These are phyloP conservation scores for Mesoclemmys tuberculata DNA, from an alignment of 2,113 vertebrate genomes.

Conservation along the genomic window DNA sequence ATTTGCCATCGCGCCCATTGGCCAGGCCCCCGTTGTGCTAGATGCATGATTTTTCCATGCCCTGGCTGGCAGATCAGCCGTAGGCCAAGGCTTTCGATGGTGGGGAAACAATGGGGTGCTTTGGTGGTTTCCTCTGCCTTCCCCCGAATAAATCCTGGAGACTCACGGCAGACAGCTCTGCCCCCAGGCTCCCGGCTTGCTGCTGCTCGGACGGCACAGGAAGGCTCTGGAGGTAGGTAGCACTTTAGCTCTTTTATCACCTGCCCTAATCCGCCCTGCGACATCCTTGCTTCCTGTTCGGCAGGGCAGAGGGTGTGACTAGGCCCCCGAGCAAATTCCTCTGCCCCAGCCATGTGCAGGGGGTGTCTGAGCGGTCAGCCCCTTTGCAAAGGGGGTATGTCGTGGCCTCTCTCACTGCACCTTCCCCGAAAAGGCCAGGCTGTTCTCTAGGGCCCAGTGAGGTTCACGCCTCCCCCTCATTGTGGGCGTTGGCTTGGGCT, in stretches of 20 bases:
- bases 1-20: too few species aligned
- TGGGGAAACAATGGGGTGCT: constrained; percentile 11
- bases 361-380: neutral
- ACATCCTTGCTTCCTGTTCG: constrained; percentile 55
- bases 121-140: neutral
- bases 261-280: neutral
- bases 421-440: neutral
- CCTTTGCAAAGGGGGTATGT: neutral
- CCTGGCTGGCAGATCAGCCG: neutral
- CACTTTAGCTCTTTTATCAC: constrained; percentile 62
- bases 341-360: neutral
- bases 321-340: neutral
- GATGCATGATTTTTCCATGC: neutral
- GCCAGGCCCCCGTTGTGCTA: too few species aligned
- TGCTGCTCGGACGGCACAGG: neutral
- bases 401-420: neutral
- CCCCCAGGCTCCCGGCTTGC: neutral
- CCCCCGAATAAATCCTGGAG: neutral
- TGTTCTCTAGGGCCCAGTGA: neutral
- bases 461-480: neutral
- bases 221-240: constrained; percentile 51
- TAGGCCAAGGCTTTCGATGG: neutral
- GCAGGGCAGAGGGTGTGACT: constrained; percentile 40
- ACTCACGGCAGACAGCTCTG: constrained; percentile 29
- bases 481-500: neutral